Evolutionary conservation across 2,113 vertebrate species (phyloP).

Genomic region (Campylomormyrus numenius): DNA sequence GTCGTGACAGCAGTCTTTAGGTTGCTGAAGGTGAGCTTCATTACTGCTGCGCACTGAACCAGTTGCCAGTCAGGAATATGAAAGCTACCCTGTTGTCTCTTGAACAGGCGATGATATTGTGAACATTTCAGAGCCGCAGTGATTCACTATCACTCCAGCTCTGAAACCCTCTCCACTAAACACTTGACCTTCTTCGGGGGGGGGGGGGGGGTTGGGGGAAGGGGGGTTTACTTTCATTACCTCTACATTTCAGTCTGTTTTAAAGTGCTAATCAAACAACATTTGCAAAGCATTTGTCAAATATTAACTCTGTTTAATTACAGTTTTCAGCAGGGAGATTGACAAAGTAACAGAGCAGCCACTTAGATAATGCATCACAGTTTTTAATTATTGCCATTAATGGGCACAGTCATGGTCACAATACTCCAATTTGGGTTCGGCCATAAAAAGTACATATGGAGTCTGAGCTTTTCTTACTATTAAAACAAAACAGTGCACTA

Average conservation of each 20-base stretch:
- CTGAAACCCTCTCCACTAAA: constrained; percentile 37
- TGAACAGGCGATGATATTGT: constrained; percentile 45
- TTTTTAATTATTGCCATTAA: constrained; percentile 37
- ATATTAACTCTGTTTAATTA: constrained; percentile 47
- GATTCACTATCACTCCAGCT: constrained; percentile 43
- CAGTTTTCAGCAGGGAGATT: constrained; percentile 33
- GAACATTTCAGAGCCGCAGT: constrained; percentile 44
- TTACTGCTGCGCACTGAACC: constrained; percentile 41
- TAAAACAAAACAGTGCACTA: neutral
- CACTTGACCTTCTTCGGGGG: constrained; percentile 44
- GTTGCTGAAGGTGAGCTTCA: constrained; percentile 35
- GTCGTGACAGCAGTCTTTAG: neutral
- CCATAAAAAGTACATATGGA: constrained; percentile 6
- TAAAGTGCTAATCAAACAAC: constrained; percentile 46
- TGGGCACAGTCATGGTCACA: constrained; percentile 28
- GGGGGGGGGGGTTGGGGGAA: neutral
- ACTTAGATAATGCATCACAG: constrained; percentile 33
- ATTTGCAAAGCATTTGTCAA: constrained; percentile 43
- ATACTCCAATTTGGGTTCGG: constrained; percentile 9
- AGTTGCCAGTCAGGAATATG: constrained; percentile 50
- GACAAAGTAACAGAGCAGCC: constrained; percentile 40
- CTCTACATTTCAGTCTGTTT: constrained; percentile 36
- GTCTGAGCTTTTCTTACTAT: neutral
- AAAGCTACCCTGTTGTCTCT: constrained; percentile 51
- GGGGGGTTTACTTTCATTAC: constrained; percentile 46